A percentile compares a stretch with the other conserved stretches of the same genome.
phyloP scores from a whole-genome alignment of 1,140 invertebrate genomes.

The Bradynema listronoti region DNA sequence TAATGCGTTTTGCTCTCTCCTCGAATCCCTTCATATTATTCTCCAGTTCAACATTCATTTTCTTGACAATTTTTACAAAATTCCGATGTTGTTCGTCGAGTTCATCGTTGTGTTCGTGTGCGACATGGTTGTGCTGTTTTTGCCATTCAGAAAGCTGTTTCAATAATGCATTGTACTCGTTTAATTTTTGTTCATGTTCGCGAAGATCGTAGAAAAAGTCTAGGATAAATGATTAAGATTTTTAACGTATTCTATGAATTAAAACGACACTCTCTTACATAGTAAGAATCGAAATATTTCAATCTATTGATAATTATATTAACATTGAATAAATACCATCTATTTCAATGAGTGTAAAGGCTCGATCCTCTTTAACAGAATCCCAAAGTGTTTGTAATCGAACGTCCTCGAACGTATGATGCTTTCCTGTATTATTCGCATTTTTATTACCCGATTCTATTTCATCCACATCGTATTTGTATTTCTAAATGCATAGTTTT shows the following conservation, averaged over 20 bases:
- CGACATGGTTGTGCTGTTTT: slow-evolving; percentile 7
- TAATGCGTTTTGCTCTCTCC: slow-evolving; percentile 6
- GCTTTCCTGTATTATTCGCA: neutral
- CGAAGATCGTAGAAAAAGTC: slow-evolving; percentile 11
- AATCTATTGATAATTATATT: too few relatives aligned
- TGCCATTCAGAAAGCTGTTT: slow-evolving; percentile 2
- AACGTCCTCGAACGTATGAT: slow-evolving; percentile 5
- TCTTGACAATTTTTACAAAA: slow-evolving; percentile 6
- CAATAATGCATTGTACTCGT: slow-evolving; percentile 21
- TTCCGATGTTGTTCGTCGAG: slow-evolving; percentile 17
- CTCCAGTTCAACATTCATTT: slow-evolving; percentile 22
- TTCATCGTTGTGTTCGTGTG: slow-evolving; percentile 11
- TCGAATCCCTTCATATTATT: slow-evolving; percentile 6
- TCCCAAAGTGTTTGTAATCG: slow-evolving; percentile 18
- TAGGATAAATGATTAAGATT: slow-evolving; percentile 2
- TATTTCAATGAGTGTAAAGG: slow-evolving; percentile 6
- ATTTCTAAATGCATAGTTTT: slow-evolving; percentile 24
- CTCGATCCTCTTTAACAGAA: slow-evolving; percentile 18
- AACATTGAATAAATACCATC: too few relatives aligned
- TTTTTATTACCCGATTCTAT: slow-evolving; percentile 6
- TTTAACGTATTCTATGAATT: neutral
- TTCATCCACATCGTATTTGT: slow-evolving; percentile 18
- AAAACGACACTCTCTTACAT: neutral
- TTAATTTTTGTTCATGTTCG: slow-evolving; percentile 24
- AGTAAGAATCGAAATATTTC: neutral